A percentile compares a stretch with the other conserved stretches of the same genome.
These are phyloP conservation scores for Bothrops jararaca DNA, from an alignment of 2,113 vertebrate species.

Conservation along the genomic window DNA sequence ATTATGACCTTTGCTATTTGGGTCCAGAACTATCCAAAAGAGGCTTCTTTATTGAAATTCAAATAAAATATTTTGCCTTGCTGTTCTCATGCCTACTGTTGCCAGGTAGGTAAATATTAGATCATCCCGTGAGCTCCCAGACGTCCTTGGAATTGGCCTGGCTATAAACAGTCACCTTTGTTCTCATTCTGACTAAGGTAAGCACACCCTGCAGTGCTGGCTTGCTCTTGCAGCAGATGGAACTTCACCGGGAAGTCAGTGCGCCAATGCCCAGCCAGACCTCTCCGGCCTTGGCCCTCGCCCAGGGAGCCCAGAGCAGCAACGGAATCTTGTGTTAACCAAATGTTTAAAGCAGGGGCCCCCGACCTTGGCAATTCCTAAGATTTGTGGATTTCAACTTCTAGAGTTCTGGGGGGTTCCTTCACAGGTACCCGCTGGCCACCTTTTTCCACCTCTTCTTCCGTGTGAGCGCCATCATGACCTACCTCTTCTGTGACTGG, in stretches of 20 bases:
- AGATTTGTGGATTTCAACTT: neutral
- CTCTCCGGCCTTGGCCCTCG: neutral
- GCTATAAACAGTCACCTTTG: neutral
- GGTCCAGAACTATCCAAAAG: no score
- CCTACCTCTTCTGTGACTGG: slow-evolving; percentile 81
- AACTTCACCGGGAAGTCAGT: neutral
- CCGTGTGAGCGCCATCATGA: slow-evolving; percentile 82
- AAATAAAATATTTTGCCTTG: neutral
- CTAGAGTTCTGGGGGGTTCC: slow-evolving; percentile 24
- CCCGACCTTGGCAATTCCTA: neutral
- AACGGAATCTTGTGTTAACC: no score
- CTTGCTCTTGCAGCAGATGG: neutral
- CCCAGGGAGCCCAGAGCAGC: neutral
- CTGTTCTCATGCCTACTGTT: neutral
- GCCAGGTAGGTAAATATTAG: neutral
- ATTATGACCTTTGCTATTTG: no score
- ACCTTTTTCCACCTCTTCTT: slow-evolving; percentile 92
- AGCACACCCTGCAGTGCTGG: neutral
- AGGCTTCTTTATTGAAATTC: neutral
- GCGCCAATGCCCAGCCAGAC: neutral
- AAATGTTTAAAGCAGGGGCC: neutral
- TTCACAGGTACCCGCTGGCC: slow-evolving; percentile 81
- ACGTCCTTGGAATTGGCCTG: neutral
- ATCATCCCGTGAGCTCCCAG: neutral
- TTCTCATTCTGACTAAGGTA: no score